Base-by-base conservation (phyloP, 1,140 invertebrate genomes). In the Araneus ventricosus region DNA sequence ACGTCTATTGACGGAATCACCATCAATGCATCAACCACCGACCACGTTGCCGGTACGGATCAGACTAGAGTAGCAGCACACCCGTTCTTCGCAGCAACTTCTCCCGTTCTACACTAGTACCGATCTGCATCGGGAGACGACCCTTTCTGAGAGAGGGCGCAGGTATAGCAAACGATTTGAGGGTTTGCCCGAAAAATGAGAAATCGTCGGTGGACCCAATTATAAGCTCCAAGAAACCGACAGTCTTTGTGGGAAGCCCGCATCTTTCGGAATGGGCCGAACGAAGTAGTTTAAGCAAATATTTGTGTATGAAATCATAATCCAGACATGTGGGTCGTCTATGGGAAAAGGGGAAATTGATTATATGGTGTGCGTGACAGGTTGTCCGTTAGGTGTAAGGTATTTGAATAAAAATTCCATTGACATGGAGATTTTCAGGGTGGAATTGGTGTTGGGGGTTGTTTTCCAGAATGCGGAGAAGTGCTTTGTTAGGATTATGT, bases 251-350 rank as follows among this genome's bases (percentile, higher is more conserved):
- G 70, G 30, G 8, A 6, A 17, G 34, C 70, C 70, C 70, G 70
- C 70, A 75, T 75, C 70, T 75, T 67, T 37, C 30, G 2, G 30
- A 75, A 34, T 75, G 34, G 70, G 30, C 1, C 17, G 30, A 34
- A 30, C 27, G 70, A 75, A 75, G 70, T 34, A 75, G 30, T 75
- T 75, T 75, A 30, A 37, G 30, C 70, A 75, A 75, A 75, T 75
- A 75, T 75, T 75, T 75, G 70, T 75, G 70, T 75, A 75, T 75
- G 70, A 37, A 75, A 75, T 75, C 70, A 75, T 75, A 75, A 75
- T 75, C 30, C 34, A 10, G 8, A 34, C 10, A 34, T 3, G 34
- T 37, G 70, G 30, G 70, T 27, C 3, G n/a, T n/a, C 63, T 27
- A 30, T 8, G 27, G 27, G 70, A 20, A 34, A 22, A 37, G 30